phyloP scores from a whole-genome alignment of 2,888 invertebrate genomes.

The Hypena proboscidalis region DNA sequence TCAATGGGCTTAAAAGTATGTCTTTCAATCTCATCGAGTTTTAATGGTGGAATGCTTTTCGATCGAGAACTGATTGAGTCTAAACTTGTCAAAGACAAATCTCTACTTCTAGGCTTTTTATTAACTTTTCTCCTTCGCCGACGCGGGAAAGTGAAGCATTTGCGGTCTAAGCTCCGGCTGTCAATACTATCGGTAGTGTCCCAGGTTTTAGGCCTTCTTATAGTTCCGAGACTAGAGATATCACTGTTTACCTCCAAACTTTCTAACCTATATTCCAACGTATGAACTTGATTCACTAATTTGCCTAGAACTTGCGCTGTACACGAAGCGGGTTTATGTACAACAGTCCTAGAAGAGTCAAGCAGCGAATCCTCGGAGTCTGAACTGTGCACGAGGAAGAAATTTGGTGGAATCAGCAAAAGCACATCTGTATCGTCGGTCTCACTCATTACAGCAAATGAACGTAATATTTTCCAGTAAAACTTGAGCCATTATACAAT shows the following conservation, averaged over 20 bases:
- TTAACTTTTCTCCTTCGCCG: constrained; percentile 63
- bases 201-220: constrained; percentile 51
- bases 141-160: constrained; percentile 74
- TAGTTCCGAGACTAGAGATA: constrained; percentile 55
- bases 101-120: constrained; percentile 51
- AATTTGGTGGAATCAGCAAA: constrained; percentile 91
- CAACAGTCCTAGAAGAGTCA: constrained; percentile 76
- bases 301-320: constrained; percentile 81
- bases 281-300: constrained; percentile 87
- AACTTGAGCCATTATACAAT: constrained; percentile 63
- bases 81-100: constrained; percentile 65
- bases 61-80: constrained; percentile 51
- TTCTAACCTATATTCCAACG: constrained; percentile 85
- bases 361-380: constrained; percentile 82
- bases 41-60: constrained; percentile 53
- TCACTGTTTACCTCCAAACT: constrained; percentile 70
- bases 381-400: constrained; percentile 87
- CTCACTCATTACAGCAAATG: constrained; percentile 78
- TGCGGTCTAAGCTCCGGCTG: constrained; percentile 63
- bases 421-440: constrained; percentile 93
- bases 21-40: constrained; percentile 40
- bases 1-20: constrained; percentile 29
- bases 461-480: constrained; percentile 28
- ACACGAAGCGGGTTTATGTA: constrained; percentile 74
- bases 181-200: constrained; percentile 68